Percentiles rank a stretch among this genome's conserved stretches.
Conservation (phyloP, 1,140 invertebrate species). For the Aradophagus sp. region DNA sequence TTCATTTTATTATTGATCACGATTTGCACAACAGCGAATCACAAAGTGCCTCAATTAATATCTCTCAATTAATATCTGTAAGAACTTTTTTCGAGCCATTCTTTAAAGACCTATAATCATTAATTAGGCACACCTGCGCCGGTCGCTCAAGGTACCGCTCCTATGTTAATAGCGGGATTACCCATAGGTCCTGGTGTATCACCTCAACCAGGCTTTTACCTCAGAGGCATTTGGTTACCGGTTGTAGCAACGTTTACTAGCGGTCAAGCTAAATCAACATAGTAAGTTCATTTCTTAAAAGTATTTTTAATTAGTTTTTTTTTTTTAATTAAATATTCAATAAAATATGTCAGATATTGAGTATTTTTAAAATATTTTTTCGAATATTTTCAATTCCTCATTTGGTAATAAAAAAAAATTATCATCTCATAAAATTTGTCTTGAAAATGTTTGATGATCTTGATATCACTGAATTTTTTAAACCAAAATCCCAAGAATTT, state of each 20-base stretch:
- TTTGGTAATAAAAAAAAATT: too few species aligned
- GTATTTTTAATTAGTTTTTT: background rate
- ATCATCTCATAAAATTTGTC: too few species aligned
- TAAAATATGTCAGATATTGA: too few species aligned
- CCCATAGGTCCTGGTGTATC: conserved; percentile 85
- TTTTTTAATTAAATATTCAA: too few species aligned
- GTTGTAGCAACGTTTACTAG: conserved; percentile 89
- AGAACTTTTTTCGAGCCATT: conserved; percentile 4
- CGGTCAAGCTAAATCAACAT: conserved; percentile 88
- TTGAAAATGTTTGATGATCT: too few species aligned
- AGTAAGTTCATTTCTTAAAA: conserved; percentile 79
- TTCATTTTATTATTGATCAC: background rate
- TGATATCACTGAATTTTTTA: too few species aligned
- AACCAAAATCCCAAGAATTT: too few species aligned
- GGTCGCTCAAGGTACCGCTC: conserved; percentile 80
- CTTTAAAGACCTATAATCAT: conserved; percentile 31
- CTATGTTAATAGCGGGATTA: conserved; percentile 80
- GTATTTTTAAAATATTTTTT: too few species aligned
- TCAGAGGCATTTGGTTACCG: conserved; percentile 93
- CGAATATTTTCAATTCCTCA: too few species aligned
- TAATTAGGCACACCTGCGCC: conserved; percentile 60
- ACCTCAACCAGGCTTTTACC: conserved; percentile 93
- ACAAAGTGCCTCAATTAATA: too few species aligned
- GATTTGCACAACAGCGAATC: too few species aligned
- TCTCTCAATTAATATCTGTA: too few species aligned